These are phyloP conservation scores for Callitettix versicolor DNA, from an alignment of 1,140 invertebrate species.

Conservation along the genomic window DNA sequence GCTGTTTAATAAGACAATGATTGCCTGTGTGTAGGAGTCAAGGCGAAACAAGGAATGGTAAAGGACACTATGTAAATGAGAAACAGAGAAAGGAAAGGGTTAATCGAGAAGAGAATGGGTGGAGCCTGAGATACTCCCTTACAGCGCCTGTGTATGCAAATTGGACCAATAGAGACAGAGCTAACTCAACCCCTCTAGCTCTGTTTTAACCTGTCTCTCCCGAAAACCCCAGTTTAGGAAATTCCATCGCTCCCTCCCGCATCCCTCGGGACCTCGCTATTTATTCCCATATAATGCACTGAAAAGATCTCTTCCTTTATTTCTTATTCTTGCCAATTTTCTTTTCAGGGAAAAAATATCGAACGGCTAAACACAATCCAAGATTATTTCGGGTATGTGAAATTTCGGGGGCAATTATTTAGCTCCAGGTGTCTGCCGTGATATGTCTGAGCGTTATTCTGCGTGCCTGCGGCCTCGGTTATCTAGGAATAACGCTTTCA, in stretches of 20 bases:
- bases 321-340: not conserved
- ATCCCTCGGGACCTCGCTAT: not conserved
- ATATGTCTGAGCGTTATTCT: too few species aligned
- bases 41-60: too few species aligned
- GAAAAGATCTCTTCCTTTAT: not conserved
- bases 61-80: too few species aligned
- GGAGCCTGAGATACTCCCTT: not conserved
- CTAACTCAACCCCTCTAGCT: not conserved
- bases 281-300: slow-evolving; percentile 5
- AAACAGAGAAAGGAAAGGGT: too few species aligned
- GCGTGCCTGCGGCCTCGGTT: too few species aligned
- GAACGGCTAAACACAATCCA: slow-evolving; percentile 1
- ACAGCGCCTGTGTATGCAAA: not conserved
- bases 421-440: too few species aligned
- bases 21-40: too few species aligned
- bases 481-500: too few species aligned
- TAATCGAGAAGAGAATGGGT: too few species aligned
- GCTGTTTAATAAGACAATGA: too few species aligned
- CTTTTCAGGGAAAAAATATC: not conserved
- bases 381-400: too few species aligned
- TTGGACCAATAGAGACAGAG: not conserved
- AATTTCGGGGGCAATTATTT: too few species aligned
- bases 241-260: not conserved
- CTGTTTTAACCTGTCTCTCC: not conserved
- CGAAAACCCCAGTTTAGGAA: slow-evolving; percentile 1